A percentile compares a stretch with the other conserved stretches of the same genome.
phyloP scores from a whole-genome alignment of 37 sponge, comb jelly and placozoan species.

The Dysidea cf. avara region DNA sequence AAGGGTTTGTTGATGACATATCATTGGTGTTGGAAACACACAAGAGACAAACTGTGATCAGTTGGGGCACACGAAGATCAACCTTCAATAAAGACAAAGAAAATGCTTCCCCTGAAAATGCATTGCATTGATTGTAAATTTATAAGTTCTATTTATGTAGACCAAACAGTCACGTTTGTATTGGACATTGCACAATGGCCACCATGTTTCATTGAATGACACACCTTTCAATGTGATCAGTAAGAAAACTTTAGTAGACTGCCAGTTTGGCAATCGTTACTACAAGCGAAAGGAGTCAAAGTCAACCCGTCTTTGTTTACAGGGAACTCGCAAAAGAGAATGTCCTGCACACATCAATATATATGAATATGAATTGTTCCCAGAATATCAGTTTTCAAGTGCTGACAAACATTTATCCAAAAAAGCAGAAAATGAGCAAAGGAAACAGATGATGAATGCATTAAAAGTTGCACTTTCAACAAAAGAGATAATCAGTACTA shows the following conservation, averaged over 20 bases:
- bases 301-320: neutral
- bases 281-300: neutral
- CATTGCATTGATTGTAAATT: too few relatives aligned
- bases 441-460: too few relatives aligned
- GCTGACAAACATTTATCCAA: neutral
- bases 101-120: too few relatives aligned
- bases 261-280: conserved; percentile 8
- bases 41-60: neutral
- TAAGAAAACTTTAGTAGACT: conserved; percentile 3
- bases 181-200: neutral
- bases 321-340: conserved; percentile 14
- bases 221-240: conserved; percentile 15
- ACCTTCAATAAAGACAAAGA: too few relatives aligned
- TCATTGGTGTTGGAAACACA: neutral
- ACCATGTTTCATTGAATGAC: neutral
- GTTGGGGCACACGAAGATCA: neutral
- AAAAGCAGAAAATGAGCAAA: too few relatives aligned
- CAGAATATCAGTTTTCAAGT: neutral
- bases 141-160: too few relatives aligned
- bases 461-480: neutral
- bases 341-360: conserved; percentile 12
- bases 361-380: neutral
- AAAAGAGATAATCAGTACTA: neutral
- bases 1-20: neutral
- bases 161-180: too few relatives aligned